phyloP scores from a whole-genome alignment of 2,113 vertebrate genomes.

The Oenanthe melanoleuca region DNA sequence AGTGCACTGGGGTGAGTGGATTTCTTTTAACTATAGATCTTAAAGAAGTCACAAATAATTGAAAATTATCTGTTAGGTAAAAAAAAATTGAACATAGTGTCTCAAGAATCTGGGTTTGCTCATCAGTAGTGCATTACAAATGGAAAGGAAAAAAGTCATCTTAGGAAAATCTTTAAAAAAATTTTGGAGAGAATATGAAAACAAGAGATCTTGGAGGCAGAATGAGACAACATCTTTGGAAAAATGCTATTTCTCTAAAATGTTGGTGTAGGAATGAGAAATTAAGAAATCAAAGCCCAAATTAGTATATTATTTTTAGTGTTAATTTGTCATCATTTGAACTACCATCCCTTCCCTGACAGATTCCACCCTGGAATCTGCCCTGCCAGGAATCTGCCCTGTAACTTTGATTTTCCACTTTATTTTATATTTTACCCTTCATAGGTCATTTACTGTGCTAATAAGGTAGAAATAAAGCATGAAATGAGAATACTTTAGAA shows the following conservation, averaged over 20 bases:
- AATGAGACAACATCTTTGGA: background rate
- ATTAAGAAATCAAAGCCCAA: background rate
- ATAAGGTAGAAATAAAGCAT: background rate
- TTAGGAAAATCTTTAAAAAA: background rate
- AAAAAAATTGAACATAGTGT: background rate
- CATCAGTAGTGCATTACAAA: background rate
- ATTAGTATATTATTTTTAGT: background rate
- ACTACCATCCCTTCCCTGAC: background rate
- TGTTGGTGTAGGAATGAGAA: background rate
- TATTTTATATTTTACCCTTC: background rate
- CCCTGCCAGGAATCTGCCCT: background rate
- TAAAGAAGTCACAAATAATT: background rate
- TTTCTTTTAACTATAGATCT: background rate
- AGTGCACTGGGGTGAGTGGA: background rate
- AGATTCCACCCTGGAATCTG: background rate
- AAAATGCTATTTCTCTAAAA: background rate
- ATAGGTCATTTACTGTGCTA: background rate
- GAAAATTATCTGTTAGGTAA: background rate
- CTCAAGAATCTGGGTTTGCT: background rate
- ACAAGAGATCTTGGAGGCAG: background rate
- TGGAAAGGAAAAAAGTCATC: background rate
- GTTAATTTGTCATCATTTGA: background rate
- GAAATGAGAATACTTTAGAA: background rate
- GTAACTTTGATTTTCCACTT: background rate
- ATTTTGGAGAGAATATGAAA: background rate